phyloP scores from a whole-genome alignment of 2,113 vertebrate genomes.

The Datnioides undecimradiatus region DNA sequence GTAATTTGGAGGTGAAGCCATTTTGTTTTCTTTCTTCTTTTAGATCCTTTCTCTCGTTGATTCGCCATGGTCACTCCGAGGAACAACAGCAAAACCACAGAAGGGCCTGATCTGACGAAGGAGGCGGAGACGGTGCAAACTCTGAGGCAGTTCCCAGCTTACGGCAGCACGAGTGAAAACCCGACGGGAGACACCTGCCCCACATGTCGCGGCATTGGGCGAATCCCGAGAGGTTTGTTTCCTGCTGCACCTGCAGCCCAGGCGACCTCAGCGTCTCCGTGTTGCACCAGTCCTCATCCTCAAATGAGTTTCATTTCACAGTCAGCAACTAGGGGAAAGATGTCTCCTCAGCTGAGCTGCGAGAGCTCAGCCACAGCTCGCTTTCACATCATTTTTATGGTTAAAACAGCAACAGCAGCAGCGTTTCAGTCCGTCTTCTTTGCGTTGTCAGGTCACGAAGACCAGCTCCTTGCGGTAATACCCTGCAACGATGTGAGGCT shows the following conservation, averaged over 20 bases:
- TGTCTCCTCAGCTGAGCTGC: neutral
- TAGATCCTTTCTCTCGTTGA: neutral
- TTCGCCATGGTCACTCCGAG: slow-evolving; percentile 19
- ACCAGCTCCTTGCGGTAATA: slow-evolving; percentile 95
- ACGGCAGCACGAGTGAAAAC: slow-evolving; percentile 61
- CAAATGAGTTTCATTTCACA: slow-evolving; percentile 26
- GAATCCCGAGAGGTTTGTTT: slow-evolving; percentile 85
- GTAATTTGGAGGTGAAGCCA: neutral
- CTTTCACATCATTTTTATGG: slow-evolving; percentile 25
- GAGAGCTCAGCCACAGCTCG: neutral
- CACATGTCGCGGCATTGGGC: slow-evolving; percentile 88
- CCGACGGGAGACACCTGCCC: slow-evolving; percentile 78
- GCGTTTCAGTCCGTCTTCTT: neutral
- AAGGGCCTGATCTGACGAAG: slow-evolving; percentile 28
- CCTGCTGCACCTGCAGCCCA: too few relatives aligned
- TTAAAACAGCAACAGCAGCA: neutral
- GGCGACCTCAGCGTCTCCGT: fast-evolving
- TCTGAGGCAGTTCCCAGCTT: slow-evolving; percentile 52
- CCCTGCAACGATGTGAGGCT: slow-evolving; percentile 96
- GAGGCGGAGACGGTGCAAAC: slow-evolving; percentile 39
- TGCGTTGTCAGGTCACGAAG: slow-evolving; percentile 87
- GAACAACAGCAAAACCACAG: neutral
- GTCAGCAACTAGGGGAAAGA: neutral
- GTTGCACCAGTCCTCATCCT: neutral
- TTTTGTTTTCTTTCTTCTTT: neutral